Evolutionary conservation across 2,113 vertebrate genomes (phyloP).

Genomic region (Connochaetes taurinus): DNA sequence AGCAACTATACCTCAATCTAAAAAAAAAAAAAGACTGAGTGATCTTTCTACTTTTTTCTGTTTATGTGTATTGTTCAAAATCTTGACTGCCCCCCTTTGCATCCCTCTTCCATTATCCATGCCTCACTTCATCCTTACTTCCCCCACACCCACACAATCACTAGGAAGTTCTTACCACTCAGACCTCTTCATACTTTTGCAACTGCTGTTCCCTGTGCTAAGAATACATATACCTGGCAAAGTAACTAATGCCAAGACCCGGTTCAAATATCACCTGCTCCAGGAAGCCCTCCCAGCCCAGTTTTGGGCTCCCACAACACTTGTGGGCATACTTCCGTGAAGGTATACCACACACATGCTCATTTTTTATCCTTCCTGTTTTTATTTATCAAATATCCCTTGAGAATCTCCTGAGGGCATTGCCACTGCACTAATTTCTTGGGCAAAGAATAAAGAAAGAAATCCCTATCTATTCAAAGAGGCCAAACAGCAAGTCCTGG

Average conservation of each 20-base stretch:
- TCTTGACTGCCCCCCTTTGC: not conserved
- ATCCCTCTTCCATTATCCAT: not conserved
- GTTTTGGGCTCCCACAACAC: no score
- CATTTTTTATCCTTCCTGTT: not conserved
- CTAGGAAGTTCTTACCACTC: not conserved
- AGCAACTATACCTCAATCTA: not conserved
- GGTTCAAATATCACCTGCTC: not conserved
- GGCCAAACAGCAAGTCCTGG: not conserved
- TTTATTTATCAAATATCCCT: slow-evolving; percentile 13
- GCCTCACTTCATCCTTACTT: not conserved
- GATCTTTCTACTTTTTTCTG: not conserved
- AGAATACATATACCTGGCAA: not conserved
- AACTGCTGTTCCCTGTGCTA: not conserved
- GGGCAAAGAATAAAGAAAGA: slow-evolving; percentile 7
- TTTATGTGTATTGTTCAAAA: not conserved
- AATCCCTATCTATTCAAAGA: not conserved
- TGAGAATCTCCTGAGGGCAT: not conserved
- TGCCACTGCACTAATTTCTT: not conserved
- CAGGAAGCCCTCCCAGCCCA: not conserved
- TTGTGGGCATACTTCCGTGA: not conserved
- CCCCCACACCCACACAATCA: not conserved
- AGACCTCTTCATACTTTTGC: not conserved
- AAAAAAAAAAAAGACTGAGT: not conserved
- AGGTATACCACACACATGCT: not conserved
- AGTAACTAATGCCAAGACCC: not conserved